Evolutionary conservation across 2,888 invertebrate species (phyloP), one percentile per base, ranked within the genome.

Genomic region (Drepana falcataria): DNA sequence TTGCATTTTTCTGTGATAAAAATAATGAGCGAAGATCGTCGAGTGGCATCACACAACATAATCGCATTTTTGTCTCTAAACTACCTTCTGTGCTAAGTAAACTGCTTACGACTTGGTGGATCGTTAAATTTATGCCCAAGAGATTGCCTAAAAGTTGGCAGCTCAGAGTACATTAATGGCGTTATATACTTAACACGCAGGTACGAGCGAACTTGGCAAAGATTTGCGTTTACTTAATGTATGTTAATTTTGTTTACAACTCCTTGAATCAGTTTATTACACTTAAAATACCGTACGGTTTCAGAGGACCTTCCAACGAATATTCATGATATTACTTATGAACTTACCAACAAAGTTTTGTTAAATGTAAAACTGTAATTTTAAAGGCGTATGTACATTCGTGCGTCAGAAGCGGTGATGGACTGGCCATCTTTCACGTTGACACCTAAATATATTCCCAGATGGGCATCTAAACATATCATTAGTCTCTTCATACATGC

Each of bases 61-160:
- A 5, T 37, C 4, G 37, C 37, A 44, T 4, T 2, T 2, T 44
- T 44, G 2, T 44, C 6, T 44, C 6, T 4, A 44, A 9, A 44
- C 9, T 44, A 2, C 64, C 66, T 71, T 71, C 69, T 71, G 71
- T 69, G 68, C 66, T 61, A 63, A 66, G 68, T 62, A 69, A 67
- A 64, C 56, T 62, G 66, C 66, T 77, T 74, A 73, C 75, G 70
- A 73, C 63, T 64, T 61, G 64, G 59, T 56, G 55, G 61, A 48
- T 67, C 65, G 69, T 79, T 76, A 76, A 79, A 77, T 79, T 66
- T 75, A 71, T 73, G 65, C 71, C 62, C 61, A 63, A 55, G 59
- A 70, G 68, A 70, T 69, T 63, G 58, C 69, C 68, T 68, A 69
- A 67, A 68, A 66, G 61, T 66, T 64, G 60, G 59, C 56, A 59